A percentile compares a stretch with the other conserved stretches of the same genome.
Conservation (phyloP, 2,797 vertebrate species). For the Smutsia temminckii region DNA sequence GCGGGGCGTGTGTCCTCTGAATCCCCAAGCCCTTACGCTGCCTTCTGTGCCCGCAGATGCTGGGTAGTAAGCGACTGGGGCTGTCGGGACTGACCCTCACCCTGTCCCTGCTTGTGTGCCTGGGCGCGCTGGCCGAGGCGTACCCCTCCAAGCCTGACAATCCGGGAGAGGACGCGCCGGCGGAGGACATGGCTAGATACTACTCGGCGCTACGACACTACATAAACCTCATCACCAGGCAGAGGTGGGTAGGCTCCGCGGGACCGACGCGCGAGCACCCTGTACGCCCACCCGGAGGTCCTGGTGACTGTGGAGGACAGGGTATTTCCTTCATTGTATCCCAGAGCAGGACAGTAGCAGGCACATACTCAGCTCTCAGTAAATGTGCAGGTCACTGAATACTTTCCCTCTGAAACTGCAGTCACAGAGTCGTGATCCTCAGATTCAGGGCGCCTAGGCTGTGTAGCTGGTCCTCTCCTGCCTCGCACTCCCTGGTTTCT, state of each 20-base stretch:
- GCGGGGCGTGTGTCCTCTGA: neutral
- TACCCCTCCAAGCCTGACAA: slow-evolving; percentile 97
- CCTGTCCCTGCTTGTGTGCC: slow-evolving; percentile 92
- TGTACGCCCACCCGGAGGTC: too few species aligned
- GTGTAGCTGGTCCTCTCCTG: neutral
- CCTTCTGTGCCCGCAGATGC: slow-evolving; percentile 89
- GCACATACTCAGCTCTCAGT: neutral
- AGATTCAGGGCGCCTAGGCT: neutral
- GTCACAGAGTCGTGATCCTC: neutral
- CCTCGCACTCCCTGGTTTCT: too few species aligned
- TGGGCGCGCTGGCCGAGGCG: slow-evolving; percentile 93
- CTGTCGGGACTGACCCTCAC: slow-evolving; percentile 90
- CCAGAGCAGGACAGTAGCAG: neutral
- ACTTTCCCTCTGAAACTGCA: neutral
- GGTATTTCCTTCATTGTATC: neutral
- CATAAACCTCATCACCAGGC: slow-evolving; percentile 98
- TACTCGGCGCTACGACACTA: slow-evolving; percentile 98
- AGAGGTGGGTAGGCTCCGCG: slow-evolving; percentile 88
- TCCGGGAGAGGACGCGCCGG: slow-evolving; percentile 95
- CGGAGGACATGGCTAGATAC: slow-evolving; percentile 97
- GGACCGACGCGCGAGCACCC: accelerated
- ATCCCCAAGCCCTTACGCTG: neutral
- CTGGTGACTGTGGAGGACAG: too few species aligned
- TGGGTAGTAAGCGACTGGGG: slow-evolving; percentile 90
- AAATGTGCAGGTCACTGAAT: neutral